A percentile compares a stretch with the other conserved stretches of the same genome.
phyloP scores from a whole-genome alignment of 2,113 vertebrate genomes.

The Parus major region DNA sequence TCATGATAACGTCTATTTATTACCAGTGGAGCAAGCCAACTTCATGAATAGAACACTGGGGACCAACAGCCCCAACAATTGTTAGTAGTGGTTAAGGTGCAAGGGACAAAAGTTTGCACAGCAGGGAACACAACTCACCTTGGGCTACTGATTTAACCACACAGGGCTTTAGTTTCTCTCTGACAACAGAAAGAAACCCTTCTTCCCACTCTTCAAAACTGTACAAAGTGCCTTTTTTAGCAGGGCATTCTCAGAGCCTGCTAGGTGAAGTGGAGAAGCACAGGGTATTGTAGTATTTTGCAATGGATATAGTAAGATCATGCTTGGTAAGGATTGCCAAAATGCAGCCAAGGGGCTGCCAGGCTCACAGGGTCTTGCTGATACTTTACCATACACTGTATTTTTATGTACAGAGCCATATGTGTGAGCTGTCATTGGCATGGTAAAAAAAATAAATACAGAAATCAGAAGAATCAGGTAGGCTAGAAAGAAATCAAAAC shows the following conservation, averaged over 20 bases:
- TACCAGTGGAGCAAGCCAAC: background rate
- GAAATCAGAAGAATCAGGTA: background rate
- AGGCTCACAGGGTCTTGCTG: background rate
- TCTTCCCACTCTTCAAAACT: background rate
- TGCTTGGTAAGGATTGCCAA: background rate
- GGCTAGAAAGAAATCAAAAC: background rate
- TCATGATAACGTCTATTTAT: background rate
- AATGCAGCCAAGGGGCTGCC: background rate
- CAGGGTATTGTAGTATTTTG: background rate
- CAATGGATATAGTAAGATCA: background rate
- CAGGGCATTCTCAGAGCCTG: background rate
- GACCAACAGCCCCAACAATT: background rate
- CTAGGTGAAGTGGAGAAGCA: background rate
- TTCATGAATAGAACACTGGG: background rate
- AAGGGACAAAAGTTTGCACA: background rate
- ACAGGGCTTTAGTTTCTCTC: background rate
- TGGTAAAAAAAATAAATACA: background rate
- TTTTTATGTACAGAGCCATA: background rate
- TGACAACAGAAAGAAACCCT: background rate
- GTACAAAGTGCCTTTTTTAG: fast-evolving
- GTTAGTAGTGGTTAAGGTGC: too few species aligned
- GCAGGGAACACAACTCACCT: background rate
- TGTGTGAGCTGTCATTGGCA: background rate
- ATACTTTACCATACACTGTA: background rate
- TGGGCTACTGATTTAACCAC: background rate